Evolutionary conservation across 2,888 invertebrate species (phyloP).

Genomic region (Diaphora mendica): DNA sequence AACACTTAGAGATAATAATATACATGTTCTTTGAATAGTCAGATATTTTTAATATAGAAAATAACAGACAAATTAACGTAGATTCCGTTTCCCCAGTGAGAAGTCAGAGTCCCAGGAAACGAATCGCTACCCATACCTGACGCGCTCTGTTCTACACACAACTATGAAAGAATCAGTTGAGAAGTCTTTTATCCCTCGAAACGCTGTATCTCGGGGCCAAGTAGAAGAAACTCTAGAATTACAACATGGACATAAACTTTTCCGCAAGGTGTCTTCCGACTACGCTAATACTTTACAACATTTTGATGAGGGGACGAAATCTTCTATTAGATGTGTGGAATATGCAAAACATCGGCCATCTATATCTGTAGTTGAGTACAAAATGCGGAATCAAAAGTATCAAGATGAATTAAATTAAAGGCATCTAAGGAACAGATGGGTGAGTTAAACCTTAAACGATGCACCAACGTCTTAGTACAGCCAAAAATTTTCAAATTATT

Average conservation of each 20-base stretch:
- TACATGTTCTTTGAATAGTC: neutral
- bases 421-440: neutral
- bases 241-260: slow-evolving; percentile 16
- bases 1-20: neutral
- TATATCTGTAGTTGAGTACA: slow-evolving; percentile 10
- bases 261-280: slow-evolving; percentile 20
- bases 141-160: neutral
- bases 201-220: neutral
- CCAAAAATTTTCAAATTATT: neutral
- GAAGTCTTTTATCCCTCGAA: neutral
- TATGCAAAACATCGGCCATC: slow-evolving; percentile 13
- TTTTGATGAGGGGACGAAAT: neutral
- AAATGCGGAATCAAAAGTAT: slow-evolving; percentile 9
- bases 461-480: neutral
- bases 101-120: neutral
- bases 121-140: neutral
- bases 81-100: neutral
- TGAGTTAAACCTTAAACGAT: neutral
- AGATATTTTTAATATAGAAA: neutral
- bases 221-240: neutral
- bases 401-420: slow-evolving; percentile 2
- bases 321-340: slow-evolving; percentile 14
- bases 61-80: neutral
- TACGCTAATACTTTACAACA: slow-evolving; percentile 9
- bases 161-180: neutral